A percentile compares a stretch with the other conserved stretches of the same genome.
These are phyloP conservation scores for Lasius fuliginosus DNA, from an alignment of 2,888 invertebrate genomes.

Conservation along the genomic window DNA sequence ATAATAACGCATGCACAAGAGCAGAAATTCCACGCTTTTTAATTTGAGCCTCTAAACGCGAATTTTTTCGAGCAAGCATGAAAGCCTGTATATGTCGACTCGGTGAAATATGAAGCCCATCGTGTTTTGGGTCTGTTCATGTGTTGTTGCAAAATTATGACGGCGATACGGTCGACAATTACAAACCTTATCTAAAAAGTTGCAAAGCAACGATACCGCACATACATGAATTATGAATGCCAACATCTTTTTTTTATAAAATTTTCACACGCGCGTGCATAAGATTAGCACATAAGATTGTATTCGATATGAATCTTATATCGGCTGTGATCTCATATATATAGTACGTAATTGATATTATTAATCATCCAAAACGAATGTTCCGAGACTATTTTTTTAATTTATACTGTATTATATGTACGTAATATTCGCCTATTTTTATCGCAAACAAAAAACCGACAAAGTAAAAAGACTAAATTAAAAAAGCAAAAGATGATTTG, in stretches of 20 bases:
- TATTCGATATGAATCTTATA: constrained; percentile 11
- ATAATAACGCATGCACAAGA: not conserved
- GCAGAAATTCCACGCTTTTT: not conserved
- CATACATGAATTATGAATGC: not conserved
- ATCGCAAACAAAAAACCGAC: not conserved
- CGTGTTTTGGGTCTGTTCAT: not conserved
- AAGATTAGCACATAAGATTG: not conserved
- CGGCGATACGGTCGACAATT: not conserved
- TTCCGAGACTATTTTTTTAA: not conserved
- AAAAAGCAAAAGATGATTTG: not conserved
- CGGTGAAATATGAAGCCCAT: not conserved
- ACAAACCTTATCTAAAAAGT: not conserved
- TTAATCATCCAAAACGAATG: not conserved
- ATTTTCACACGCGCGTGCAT: not conserved
- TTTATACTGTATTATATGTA: not conserved
- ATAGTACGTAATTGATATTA: too few species aligned
- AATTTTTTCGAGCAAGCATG: not conserved
- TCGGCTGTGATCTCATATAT: not conserved
- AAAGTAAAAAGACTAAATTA: not conserved
- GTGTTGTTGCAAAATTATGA: not conserved
- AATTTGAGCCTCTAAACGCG: constrained; percentile 10
- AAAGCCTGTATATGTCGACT: not conserved
- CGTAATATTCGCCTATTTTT: not conserved
- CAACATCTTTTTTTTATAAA: not conserved
- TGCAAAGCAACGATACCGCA: not conserved